Conservation (phyloP, 2,888 invertebrate species). For the Torymus texanus region DNA sequence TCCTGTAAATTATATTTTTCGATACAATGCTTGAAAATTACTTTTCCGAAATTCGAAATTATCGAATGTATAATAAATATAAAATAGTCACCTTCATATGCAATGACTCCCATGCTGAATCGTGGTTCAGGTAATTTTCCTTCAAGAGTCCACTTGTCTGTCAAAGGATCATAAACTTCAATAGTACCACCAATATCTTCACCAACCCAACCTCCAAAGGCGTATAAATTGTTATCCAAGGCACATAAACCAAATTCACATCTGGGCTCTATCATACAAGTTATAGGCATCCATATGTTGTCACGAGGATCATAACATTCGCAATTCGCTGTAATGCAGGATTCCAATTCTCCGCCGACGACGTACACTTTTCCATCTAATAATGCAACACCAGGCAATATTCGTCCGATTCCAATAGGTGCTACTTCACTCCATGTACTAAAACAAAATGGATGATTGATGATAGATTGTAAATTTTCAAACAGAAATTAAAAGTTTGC, state of each 20-base stretch:
- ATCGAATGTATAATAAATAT: constrained; percentile 2
- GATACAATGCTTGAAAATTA: not conserved
- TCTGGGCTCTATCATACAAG: constrained; percentile 85
- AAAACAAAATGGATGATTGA: constrained; percentile 16
- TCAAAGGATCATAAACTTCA: constrained; percentile 89
- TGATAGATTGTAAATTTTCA: not conserved
- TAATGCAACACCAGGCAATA: constrained; percentile 90
- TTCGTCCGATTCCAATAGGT: constrained; percentile 89
- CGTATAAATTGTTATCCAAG: constrained; percentile 88
- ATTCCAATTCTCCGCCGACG: constrained; percentile 93
- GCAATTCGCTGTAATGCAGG: constrained; percentile 91
- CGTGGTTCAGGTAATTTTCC: constrained; percentile 89
- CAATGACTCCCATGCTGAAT: constrained; percentile 94
- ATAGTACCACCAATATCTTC: constrained; percentile 92
- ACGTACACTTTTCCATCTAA: constrained; percentile 91
- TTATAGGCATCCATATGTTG: constrained; percentile 76
- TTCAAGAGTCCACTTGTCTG: constrained; percentile 85
- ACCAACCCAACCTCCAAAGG: constrained; percentile 95
- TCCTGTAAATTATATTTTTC: constrained; percentile 75
- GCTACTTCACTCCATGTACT: constrained; percentile 89
- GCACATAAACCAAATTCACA: constrained; percentile 94
- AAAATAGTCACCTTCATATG: constrained; percentile 81
- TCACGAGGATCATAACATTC: constrained; percentile 88
- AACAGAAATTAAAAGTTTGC: constrained; percentile 10
- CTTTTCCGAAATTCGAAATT: not conserved